A percentile compares a stretch with the other conserved stretches of the same genome.
Evolutionary conservation across 1,140 invertebrate genomes (phyloP).

Genomic region (Zelostemma sp.): DNA sequence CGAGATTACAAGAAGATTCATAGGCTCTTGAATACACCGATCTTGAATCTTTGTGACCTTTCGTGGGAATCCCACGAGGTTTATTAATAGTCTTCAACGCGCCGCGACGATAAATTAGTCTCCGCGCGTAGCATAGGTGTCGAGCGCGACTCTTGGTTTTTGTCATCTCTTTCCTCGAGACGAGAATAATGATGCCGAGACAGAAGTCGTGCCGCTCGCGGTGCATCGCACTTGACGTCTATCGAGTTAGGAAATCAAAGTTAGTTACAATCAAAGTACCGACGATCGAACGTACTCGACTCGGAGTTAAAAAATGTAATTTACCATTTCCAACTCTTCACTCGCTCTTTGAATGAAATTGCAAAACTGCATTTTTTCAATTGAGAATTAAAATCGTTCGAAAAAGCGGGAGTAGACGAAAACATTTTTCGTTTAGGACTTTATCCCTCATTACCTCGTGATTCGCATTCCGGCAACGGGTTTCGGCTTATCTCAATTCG

Average conservation of each 20-base stretch:
- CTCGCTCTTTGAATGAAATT: no score
- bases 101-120: constrained; percentile 51
- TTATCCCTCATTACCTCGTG: constrained; percentile 53
- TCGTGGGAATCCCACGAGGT: constrained; percentile 40
- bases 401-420: constrained; percentile 28
- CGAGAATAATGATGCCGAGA: constrained; percentile 47
- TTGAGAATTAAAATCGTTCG: no score
- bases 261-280: constrained; percentile 10
- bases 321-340: no score
- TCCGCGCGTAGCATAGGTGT: constrained; percentile 49
- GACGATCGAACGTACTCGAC: not conserved
- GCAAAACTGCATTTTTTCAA: no score
- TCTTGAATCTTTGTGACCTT: constrained; percentile 46
- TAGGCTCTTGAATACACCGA: constrained; percentile 18
- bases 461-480: constrained; percentile 57
- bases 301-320: constrained; percentile 8
- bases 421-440: constrained; percentile 46
- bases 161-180: constrained; percentile 48
- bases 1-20: not conserved
- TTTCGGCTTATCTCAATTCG: constrained; percentile 59
- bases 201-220: constrained; percentile 25
- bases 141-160: constrained; percentile 45
- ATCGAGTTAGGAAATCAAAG: no score
- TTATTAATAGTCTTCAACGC: constrained; percentile 50
- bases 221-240: constrained; percentile 34